Conservation (phyloP, 2,113 vertebrate species). For the Xenopus tropicalis region UCB_Xtro_10.0 CM004451.2:65079001-65079500, state of each 20-base stretch:
- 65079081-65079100: slow-evolving; percentile 41
- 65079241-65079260: slow-evolving; percentile 99
- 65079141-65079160: slow-evolving; percentile 96
- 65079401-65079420: slow-evolving; percentile 65
- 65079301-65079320: slow-evolving; percentile 75
- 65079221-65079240: slow-evolving; percentile 99
- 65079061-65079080: slow-evolving; percentile 8
- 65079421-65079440: slow-evolving; percentile 61
- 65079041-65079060: slow-evolving; percentile 6
- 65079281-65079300: slow-evolving; percentile 85
- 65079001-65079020: too few species aligned
- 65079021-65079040: too few species aligned
- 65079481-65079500: too few species aligned
- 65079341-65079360: slow-evolving; percentile 59
- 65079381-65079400: slow-evolving; percentile 45
- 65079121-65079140: slow-evolving; percentile 90
- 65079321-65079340: slow-evolving; percentile 64
- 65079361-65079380: slow-evolving; percentile 53
- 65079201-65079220: slow-evolving; percentile 99
- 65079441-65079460: slow-evolving; percentile 17
- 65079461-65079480: slow-evolving; percentile 5
- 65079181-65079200: slow-evolving; percentile 98
- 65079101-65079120: slow-evolving; percentile 75
- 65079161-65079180: slow-evolving; percentile 94
- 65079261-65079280: slow-evolving; percentile 91